Conservation (phyloP, 2,888 invertebrate species). For the Hipparchia semele region DNA sequence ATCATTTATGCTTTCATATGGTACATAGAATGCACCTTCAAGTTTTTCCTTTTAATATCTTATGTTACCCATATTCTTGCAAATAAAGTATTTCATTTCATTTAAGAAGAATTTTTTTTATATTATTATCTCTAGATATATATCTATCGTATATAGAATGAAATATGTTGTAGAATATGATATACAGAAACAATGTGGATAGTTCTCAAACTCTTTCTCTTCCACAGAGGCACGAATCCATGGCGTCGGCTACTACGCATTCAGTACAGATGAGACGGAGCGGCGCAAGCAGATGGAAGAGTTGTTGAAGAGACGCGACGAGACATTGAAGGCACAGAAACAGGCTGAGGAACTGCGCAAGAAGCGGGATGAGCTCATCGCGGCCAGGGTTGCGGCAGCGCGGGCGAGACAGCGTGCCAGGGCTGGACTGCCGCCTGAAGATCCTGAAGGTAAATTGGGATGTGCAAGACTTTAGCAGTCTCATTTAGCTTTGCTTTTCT, state of each 20-base stretch:
- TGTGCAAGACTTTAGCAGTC: too few species aligned
- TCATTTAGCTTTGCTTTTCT: too few species aligned
- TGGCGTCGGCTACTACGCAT: conserved; percentile 96
- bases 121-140: too few species aligned
- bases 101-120: too few species aligned
- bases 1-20: too few species aligned
- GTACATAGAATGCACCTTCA: too few species aligned
- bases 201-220: neutral
- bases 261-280: conserved; percentile 92
- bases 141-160: too few species aligned
- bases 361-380: conserved; percentile 86
- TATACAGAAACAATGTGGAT: neutral
- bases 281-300: conserved; percentile 92
- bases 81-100: too few species aligned
- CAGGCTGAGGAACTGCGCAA: conserved; percentile 84
- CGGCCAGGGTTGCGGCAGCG: conserved; percentile 88
- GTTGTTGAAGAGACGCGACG: conserved; percentile 86
- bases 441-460: conserved; percentile 67
- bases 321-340: conserved; percentile 87
- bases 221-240: conserved; percentile 92
- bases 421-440: conserved; percentile 87
- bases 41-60: too few species aligned
- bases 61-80: too few species aligned
- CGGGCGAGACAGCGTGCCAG: conserved; percentile 88
- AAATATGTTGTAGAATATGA: too few species aligned